Conservation (phyloP, 2,888 invertebrate genomes). For the Cephonodes hylas region DNA sequence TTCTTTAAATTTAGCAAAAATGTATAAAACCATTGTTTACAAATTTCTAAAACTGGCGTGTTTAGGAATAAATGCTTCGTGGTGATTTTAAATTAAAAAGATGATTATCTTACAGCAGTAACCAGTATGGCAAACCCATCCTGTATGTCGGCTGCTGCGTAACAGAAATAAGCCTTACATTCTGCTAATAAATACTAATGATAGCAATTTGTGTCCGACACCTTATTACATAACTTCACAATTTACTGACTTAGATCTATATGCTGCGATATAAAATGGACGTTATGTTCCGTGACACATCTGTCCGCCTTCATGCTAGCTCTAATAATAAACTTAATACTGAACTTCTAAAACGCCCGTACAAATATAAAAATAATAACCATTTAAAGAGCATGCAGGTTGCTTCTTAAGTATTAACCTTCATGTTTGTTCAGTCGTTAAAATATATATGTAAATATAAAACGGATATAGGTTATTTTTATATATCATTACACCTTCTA, state of each 20-base stretch:
- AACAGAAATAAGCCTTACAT: background rate
- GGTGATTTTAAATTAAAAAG: background rate
- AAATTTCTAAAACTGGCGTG: no score
- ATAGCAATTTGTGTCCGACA: conserved; percentile 3
- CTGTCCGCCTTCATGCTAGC: background rate
- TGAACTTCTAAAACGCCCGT: background rate
- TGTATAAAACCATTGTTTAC: no score
- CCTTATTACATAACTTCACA: background rate
- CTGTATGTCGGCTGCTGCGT: background rate
- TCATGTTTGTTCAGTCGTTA: background rate
- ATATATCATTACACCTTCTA: background rate
- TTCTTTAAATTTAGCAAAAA: no score
- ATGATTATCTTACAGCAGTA: background rate
- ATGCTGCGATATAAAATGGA: background rate
- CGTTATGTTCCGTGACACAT: conserved; percentile 5
- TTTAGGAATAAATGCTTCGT: no score
- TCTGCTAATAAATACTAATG: background rate
- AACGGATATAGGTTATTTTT: background rate
- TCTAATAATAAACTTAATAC: background rate
- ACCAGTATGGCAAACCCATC: background rate
- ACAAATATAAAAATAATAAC: background rate
- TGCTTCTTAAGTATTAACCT: background rate
- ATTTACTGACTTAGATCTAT: background rate
- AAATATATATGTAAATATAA: conserved; percentile 3
- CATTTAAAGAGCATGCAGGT: conserved; percentile 1